Percentiles rank a stretch among this genome's conserved stretches.
phyloP scores from a whole-genome alignment of 2,888 invertebrate genomes.

The Parthenolecanium corni region DNA sequence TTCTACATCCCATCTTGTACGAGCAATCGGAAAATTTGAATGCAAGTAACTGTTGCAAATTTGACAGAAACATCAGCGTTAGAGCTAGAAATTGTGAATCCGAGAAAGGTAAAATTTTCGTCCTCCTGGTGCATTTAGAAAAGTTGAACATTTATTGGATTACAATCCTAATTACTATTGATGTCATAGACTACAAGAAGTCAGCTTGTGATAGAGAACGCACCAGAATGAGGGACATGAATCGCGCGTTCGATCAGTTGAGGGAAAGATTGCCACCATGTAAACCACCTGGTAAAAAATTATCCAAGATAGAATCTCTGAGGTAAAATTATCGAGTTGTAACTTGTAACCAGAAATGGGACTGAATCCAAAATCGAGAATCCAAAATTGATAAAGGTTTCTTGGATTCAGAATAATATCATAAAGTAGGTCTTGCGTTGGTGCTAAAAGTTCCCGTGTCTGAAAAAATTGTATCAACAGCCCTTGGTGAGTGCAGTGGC shows the following conservation, averaged over 20 bases:
- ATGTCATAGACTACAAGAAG: constrained; percentile 60
- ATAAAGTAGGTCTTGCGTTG: too few relatives aligned
- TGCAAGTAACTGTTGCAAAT: background rate
- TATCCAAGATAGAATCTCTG: constrained; percentile 73
- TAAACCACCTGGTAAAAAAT: constrained; percentile 71
- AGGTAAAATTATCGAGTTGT: constrained; percentile 42
- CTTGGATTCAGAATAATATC: too few relatives aligned
- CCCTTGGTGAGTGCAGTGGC: too few relatives aligned
- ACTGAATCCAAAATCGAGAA: too few relatives aligned
- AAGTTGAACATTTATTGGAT: too few relatives aligned
- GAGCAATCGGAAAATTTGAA: constrained; percentile 1
- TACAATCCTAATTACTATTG: too few relatives aligned
- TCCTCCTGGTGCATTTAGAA: too few relatives aligned
- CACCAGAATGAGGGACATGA: constrained; percentile 77
- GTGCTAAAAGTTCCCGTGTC: too few relatives aligned
- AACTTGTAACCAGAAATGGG: too few relatives aligned
- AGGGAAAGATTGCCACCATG: constrained; percentile 62
- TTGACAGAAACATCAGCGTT: constrained; percentile 38
- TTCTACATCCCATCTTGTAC: constrained; percentile 1
- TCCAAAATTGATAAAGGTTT: too few relatives aligned
- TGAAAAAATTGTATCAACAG: too few relatives aligned
- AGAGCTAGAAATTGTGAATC: constrained; percentile 50
- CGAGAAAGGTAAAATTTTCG: constrained; percentile 44
- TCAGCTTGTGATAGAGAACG: constrained; percentile 74
- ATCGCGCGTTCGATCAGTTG: constrained; percentile 63